Percentiles rank a stretch among this genome's conserved stretches.
These are phyloP conservation scores for Drosophila kambysellisi DNA, from an alignment of 2,888 invertebrate genomes.

Conservation along the genomic window DNA sequence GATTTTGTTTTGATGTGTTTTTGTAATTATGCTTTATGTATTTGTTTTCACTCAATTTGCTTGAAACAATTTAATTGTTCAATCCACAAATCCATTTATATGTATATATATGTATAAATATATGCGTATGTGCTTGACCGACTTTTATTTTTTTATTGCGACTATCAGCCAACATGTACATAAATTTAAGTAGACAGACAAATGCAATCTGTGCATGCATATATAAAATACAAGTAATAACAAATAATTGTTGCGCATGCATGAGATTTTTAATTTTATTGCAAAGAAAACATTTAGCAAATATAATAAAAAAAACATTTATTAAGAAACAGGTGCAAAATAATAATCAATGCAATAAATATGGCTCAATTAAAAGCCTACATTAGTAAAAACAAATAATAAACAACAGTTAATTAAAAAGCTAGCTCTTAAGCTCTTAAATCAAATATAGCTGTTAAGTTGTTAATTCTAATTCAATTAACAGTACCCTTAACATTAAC, in stretches of 20 bases:
- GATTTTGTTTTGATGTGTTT: slow-evolving; percentile 34
- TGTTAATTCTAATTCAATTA: background rate
- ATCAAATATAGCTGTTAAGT: background rate
- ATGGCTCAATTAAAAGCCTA: slow-evolving; percentile 3
- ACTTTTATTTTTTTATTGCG: slow-evolving; percentile 46
- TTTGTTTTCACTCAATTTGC: slow-evolving; percentile 71
- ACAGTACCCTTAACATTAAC: background rate
- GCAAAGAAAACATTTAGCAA: background rate
- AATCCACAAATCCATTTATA: slow-evolving; percentile 37
- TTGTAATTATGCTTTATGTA: slow-evolving; percentile 62
- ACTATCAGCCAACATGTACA: slow-evolving; percentile 22
- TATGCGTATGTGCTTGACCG: slow-evolving; percentile 63
- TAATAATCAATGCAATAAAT: background rate
- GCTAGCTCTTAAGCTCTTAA: background rate
- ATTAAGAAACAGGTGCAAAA: slow-evolving; percentile 2
- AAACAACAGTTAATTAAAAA: slow-evolving; percentile 21
- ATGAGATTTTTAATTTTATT: slow-evolving; percentile 23
- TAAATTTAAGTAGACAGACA: slow-evolving; percentile 8
- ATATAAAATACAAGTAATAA: slow-evolving; percentile 25
- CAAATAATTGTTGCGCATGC: slow-evolving; percentile 34
- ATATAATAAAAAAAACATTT: slow-evolving; percentile 7
- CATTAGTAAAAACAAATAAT: slow-evolving; percentile 14
- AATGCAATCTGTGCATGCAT: slow-evolving; percentile 13
- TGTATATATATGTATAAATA: slow-evolving; percentile 24
- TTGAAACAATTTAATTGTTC: slow-evolving; percentile 62